Conservation (phyloP, 2,797 vertebrate species). For the Bradypus variegatus region DNA sequence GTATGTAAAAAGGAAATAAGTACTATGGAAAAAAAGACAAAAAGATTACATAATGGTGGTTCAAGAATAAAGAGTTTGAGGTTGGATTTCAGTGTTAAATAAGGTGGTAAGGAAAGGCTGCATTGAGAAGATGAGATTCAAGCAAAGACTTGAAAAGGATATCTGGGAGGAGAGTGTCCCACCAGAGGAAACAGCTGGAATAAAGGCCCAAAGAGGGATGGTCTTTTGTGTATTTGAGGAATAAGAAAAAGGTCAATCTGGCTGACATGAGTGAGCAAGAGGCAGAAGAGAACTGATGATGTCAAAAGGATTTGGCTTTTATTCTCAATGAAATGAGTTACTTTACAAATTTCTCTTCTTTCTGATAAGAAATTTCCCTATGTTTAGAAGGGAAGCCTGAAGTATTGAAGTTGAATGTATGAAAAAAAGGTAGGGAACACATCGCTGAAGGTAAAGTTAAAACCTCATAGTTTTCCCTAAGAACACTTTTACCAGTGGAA, state of each 20-base stretch:
- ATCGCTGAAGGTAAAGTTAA: neutral
- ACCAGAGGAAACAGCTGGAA: neutral
- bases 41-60: neutral
- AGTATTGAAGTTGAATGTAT: neutral
- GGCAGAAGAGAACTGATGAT: neutral
- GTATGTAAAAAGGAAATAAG: neutral
- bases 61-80: neutral
- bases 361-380: neutral
- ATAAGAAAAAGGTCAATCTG: neutral
- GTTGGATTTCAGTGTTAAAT: neutral
- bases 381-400: neutral
- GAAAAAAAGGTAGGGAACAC: neutral
- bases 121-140: neutral
- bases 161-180: neutral
- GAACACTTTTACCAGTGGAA: neutral
- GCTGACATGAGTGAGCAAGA: neutral
- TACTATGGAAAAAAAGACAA: neutral
- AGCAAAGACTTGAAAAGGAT: neutral
- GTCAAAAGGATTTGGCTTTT: neutral
- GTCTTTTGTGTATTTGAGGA: neutral
- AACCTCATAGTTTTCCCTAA: neutral
- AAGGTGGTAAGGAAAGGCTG: neutral
- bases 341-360: conserved; percentile 8
- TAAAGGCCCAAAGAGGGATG: neutral
- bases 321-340: neutral